Percentiles rank a stretch among this genome's conserved stretches.
phyloP scores from a whole-genome alignment of 2,888 invertebrate genomes.

The Maniola hyperantus region DNA sequence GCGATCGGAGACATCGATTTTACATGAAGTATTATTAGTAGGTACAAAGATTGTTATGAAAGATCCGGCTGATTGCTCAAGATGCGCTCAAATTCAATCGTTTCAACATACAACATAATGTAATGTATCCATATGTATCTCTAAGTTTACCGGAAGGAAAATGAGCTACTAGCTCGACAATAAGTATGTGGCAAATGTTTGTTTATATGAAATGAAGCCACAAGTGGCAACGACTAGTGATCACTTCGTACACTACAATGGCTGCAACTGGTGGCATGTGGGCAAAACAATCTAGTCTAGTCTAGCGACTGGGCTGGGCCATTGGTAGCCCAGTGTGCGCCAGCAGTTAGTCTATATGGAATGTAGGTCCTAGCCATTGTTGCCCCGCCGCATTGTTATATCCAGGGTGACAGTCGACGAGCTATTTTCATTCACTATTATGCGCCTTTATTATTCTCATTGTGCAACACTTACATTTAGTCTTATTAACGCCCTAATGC shows the following conservation, averaged over 20 bases:
- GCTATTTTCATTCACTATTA: conserved; percentile 78
- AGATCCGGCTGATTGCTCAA: no score
- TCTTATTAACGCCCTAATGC: conserved; percentile 52
- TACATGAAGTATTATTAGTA: no score
- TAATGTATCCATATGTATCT: no score
- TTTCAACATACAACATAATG: no score
- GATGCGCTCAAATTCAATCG: no score
- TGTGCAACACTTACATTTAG: conserved; percentile 67
- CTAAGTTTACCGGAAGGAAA: no score
- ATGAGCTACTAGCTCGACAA: no score
- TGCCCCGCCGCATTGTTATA: conserved; percentile 70
- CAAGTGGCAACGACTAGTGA: neutral
- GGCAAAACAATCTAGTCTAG: no score
- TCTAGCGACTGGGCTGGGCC: neutral
- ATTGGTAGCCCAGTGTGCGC: neutral
- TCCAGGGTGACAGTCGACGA: conserved; percentile 68
- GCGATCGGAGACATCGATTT: no score
- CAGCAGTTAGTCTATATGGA: conserved; percentile 52
- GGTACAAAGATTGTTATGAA: no score
- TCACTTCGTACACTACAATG: no score
- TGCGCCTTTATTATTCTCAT: conserved; percentile 72
- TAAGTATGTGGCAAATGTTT: no score
- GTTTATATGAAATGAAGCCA: neutral
- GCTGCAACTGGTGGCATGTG: neutral
- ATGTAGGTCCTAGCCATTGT: conserved; percentile 74